Percentiles rank a stretch among this genome's conserved stretches.
Conservation (phyloP, 1,140 invertebrate genomes). For the Bombus soroeensis region DNA sequence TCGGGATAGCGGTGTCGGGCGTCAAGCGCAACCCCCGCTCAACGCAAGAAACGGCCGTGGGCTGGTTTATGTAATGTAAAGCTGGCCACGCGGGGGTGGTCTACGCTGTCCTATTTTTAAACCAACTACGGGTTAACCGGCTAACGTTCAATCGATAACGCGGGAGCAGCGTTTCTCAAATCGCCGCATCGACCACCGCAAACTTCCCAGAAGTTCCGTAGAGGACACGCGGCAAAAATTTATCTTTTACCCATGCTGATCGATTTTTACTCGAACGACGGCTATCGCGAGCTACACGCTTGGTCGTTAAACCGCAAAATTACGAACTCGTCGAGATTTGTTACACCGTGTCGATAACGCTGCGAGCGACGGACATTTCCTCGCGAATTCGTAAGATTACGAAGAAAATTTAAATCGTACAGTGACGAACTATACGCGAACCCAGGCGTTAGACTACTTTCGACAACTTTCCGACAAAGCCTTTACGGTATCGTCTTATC, state of each 20-base stretch:
- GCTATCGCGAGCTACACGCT: too few relatives aligned
- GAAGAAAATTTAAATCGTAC: neutral
- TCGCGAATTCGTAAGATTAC: neutral
- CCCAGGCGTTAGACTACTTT: conserved; percentile 13
- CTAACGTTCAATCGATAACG: conserved; percentile 74
- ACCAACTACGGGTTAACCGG: conserved; percentile 72
- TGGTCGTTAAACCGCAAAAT: too few relatives aligned
- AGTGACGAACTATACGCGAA: neutral
- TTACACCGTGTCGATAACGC: too few relatives aligned
- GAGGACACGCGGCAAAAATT: neutral
- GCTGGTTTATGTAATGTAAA: conserved; percentile 33
- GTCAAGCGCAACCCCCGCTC: neutral
- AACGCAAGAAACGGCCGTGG: neutral
- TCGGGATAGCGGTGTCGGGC: neutral
- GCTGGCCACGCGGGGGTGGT: conserved; percentile 42
- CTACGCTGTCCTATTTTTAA: conserved; percentile 73
- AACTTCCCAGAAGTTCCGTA: neutral
- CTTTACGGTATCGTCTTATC: conserved; percentile 11
- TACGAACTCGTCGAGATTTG: neutral
- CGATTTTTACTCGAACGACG: neutral
- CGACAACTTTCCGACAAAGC: conserved; percentile 18
- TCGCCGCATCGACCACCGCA: conserved; percentile 23
- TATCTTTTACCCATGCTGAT: neutral
- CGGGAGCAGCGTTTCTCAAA: conserved; percentile 51
- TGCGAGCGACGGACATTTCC: too few relatives aligned